phyloP scores from a whole-genome alignment of 2,797 vertebrate genomes.

The Loris lydekkerianus region DNA sequence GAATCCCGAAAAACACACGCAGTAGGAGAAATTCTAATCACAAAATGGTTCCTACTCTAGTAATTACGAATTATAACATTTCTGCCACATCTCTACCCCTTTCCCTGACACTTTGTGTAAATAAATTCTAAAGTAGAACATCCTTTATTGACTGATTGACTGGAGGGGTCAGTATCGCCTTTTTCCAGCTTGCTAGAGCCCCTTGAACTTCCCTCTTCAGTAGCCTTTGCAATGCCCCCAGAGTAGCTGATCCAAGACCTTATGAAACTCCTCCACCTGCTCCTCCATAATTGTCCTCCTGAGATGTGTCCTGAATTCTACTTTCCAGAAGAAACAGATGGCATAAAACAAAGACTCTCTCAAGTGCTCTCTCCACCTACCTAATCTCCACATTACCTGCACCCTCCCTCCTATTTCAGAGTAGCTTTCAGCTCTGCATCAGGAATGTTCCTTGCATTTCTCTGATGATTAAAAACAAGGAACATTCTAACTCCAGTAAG shows the following conservation, averaged over 20 bases:
- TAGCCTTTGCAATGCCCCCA: neutral
- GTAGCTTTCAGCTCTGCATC: neutral
- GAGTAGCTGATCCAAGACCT: neutral
- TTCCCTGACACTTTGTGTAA: neutral
- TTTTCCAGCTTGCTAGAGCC: neutral
- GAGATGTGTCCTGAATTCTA: conserved; percentile 28
- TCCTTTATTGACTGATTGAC: neutral
- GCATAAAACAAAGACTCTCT: neutral
- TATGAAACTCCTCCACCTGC: neutral
- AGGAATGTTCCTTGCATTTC: no score
- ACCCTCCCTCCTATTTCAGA: neutral
- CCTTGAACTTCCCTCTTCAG: neutral
- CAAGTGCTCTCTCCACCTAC: neutral
- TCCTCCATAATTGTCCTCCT: neutral
- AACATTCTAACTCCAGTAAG: no score
- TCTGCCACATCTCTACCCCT: neutral
- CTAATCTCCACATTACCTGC: neutral
- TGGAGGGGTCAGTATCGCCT: neutral
- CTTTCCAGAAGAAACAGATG: conserved; percentile 10
- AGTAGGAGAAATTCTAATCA: conserved; percentile 1
- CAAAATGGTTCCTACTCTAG: neutral
- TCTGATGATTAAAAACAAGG: no score
- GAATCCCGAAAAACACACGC: neutral
- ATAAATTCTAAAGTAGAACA: neutral
- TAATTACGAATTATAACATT: conserved; percentile 10